These are phyloP conservation scores for Falcunculus frontatus DNA, from an alignment of 2,113 vertebrate species.

Conservation along the genomic window DNA sequence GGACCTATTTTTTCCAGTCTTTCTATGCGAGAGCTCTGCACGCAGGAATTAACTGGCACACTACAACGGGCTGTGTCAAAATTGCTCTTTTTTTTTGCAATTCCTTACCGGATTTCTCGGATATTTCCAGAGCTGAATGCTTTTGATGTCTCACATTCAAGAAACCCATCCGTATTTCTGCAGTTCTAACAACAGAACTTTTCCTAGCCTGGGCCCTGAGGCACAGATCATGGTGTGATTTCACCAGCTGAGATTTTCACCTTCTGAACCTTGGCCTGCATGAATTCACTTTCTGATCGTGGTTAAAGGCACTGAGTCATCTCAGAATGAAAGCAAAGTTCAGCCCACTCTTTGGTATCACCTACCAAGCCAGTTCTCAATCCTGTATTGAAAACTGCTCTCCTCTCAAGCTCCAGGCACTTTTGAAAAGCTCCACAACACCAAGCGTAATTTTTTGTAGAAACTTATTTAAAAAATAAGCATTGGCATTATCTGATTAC, in stretches of 20 bases:
- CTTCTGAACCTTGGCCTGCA: neutral
- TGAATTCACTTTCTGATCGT: neutral
- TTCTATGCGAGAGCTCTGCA: neutral
- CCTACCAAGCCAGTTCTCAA: neutral
- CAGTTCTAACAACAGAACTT: neutral
- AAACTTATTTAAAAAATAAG: neutral
- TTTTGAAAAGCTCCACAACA: neutral
- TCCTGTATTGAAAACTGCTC: neutral
- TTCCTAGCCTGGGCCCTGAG: neutral
- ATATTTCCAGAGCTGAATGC: neutral
- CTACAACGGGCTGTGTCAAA: neutral
- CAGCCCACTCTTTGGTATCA: neutral
- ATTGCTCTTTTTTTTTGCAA: neutral
- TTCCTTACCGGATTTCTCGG: neutral
- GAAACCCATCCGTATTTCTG: neutral
- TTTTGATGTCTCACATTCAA: neutral
- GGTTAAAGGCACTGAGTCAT: neutral
- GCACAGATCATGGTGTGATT: neutral
- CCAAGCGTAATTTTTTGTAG: neutral
- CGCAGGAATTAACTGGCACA: accelerated
- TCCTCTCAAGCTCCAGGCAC: neutral
- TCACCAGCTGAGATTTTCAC: neutral
- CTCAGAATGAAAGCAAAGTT: neutral
- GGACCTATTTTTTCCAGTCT: neutral
- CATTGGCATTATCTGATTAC: neutral